Conservation (phyloP, 2,113 vertebrate genomes). For the Hassar affinis region DNA sequence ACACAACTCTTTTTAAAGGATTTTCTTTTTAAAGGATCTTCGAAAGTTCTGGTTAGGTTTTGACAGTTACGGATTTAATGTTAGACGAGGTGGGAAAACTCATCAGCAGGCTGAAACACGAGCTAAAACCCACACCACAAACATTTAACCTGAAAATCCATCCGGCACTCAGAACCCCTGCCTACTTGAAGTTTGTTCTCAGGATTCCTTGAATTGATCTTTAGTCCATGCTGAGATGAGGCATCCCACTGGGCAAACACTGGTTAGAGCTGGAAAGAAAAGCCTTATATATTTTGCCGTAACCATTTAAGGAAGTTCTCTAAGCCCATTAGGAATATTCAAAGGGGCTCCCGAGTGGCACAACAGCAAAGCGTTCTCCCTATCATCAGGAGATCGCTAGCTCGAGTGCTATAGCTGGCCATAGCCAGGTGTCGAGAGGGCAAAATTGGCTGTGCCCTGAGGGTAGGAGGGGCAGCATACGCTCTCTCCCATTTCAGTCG, state of each 20-base stretch:
- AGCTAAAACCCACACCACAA: not conserved
- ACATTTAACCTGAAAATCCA: conserved; percentile 9
- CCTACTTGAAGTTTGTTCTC: not conserved
- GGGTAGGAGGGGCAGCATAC: too few species aligned
- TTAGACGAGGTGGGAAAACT: not conserved
- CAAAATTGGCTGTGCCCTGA: too few species aligned
- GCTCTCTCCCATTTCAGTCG: too few species aligned
- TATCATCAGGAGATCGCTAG: too few species aligned
- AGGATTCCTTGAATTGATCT: not conserved
- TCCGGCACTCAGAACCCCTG: conserved; percentile 7
- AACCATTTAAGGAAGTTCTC: not conserved
- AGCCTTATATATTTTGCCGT: not conserved
- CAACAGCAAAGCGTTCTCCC: too few species aligned
- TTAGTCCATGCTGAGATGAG: not conserved
- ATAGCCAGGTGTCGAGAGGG: too few species aligned
- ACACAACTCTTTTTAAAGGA: not conserved
- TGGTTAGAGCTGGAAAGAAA: not conserved
- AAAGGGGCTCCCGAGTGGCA: not conserved
- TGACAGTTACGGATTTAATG: not conserved
- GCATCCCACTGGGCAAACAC: not conserved
- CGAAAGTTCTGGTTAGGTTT: not conserved
- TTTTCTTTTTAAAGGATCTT: not conserved
- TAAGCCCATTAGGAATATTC: not conserved
- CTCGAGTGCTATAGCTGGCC: too few species aligned
- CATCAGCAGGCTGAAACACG: not conserved